A percentile compares a stretch with the other conserved stretches of the same genome.
Evolutionary conservation across 1,140 invertebrate genomes (phyloP).

Genomic region (Drosophila subpulchrella): DNA sequence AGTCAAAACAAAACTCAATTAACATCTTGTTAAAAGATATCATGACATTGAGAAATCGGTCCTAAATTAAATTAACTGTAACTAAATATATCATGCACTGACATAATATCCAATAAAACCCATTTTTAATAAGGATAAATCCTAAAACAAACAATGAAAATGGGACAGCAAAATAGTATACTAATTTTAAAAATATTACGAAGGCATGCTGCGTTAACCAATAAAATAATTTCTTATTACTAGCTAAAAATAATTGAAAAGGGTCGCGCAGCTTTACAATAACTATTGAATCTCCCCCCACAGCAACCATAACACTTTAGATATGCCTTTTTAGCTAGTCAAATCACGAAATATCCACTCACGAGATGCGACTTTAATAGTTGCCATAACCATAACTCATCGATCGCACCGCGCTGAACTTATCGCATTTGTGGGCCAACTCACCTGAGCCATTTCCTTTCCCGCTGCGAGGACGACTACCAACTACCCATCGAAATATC

Average conservation of each 20-base stretch:
- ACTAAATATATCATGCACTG: too few species aligned
- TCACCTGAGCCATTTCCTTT: slow-evolving; percentile 48
- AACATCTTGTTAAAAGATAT: too few species aligned
- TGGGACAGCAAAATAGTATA: neutral
- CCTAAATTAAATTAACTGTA: too few species aligned
- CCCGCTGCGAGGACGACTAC: slow-evolving; percentile 42
- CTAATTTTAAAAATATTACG: neutral
- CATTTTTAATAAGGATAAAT: too few species aligned
- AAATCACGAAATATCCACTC: slow-evolving; percentile 19
- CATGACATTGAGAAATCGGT: too few species aligned
- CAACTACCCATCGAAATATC: slow-evolving; percentile 10
- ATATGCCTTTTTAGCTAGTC: slow-evolving; percentile 33
- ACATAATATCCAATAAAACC: too few species aligned
- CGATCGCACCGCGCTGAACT: slow-evolving; percentile 29
- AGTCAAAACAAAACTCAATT: too few species aligned
- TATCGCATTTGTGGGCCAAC: slow-evolving; percentile 34
- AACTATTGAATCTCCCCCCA: slow-evolving; percentile 23
- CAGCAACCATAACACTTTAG: slow-evolving; percentile 32
- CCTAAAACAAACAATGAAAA: neutral
- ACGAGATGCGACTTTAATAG: slow-evolving; percentile 20
- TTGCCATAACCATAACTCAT: slow-evolving; percentile 52
- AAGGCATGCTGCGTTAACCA: neutral
- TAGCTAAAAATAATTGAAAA: neutral
- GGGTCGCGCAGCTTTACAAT: neutral
- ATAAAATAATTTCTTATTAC: neutral